A percentile compares a stretch with the other conserved stretches of the same genome.
Evolutionary conservation across 2,797 vertebrate species (phyloP).

Genomic region (Amniataba percoides): DNA sequence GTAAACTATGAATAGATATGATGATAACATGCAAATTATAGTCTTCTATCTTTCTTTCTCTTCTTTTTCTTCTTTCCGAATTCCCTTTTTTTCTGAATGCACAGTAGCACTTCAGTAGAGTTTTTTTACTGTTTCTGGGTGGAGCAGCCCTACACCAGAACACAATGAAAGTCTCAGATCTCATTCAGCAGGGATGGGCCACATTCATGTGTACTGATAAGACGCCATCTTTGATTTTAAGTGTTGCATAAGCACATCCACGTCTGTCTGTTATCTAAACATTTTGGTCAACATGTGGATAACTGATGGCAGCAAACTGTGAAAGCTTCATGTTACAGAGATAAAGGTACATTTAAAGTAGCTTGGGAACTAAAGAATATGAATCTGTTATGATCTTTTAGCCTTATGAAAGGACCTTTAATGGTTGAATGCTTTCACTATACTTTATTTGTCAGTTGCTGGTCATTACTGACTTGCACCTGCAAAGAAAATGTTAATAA

Average conservation of each 20-base stretch:
- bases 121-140: background rate
- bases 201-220: background rate
- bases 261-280: background rate
- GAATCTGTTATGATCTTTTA: background rate
- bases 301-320: background rate
- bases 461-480: too few relatives aligned
- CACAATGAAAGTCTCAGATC: background rate
- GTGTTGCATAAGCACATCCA: background rate
- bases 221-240: background rate
- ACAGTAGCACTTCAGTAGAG: background rate
- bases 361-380: background rate
- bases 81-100: background rate
- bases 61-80: too few relatives aligned
- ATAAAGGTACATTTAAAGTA: too few relatives aligned
- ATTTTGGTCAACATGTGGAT: background rate
- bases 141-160: background rate
- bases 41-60: too few relatives aligned
- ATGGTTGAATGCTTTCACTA: too few relatives aligned
- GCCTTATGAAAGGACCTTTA: too few relatives aligned
- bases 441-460: too few relatives aligned
- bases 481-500: too few relatives aligned
- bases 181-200: background rate
- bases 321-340: background rate
- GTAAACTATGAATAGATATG: background rate
- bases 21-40: background rate